These are phyloP conservation scores for Genyomyrus donnyi DNA, from an alignment of 2,113 vertebrate genomes.

Conservation along the genomic window DNA sequence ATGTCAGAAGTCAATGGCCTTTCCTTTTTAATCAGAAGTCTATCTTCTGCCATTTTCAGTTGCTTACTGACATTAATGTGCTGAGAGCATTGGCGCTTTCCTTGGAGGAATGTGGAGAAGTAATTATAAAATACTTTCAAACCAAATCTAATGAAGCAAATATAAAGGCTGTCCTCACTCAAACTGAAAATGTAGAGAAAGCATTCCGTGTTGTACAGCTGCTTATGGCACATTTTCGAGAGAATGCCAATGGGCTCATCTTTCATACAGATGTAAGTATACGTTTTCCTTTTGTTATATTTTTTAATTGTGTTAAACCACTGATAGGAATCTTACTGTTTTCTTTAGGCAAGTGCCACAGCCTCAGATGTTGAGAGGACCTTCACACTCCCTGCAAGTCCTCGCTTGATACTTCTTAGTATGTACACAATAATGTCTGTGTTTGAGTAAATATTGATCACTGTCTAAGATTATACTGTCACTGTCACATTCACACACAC, in stretches of 20 bases:
- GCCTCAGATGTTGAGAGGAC: background rate
- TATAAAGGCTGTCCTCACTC: constrained; percentile 20
- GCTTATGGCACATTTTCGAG: constrained; percentile 1
- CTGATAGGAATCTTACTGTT: background rate
- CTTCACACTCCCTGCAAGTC: no score
- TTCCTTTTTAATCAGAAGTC: background rate
- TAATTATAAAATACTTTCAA: constrained; percentile 21
- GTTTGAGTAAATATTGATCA: no score
- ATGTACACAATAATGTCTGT: no score
- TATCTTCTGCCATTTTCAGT: background rate
- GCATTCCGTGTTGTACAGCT: constrained; percentile 19
- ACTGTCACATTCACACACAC: no score
- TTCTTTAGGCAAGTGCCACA: no score
- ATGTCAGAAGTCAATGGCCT: background rate
- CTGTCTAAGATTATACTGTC: no score
- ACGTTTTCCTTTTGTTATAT: no score
- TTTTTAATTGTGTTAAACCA: no score
- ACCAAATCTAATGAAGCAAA: constrained; percentile 20
- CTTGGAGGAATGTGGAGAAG: constrained; percentile 27
- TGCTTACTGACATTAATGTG: constrained; percentile 15
- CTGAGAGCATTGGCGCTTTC: constrained; percentile 15
- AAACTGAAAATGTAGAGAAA: constrained; percentile 13
- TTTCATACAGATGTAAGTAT: background rate
- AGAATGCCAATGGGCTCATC: background rate
- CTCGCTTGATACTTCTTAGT: no score